Conservation (phyloP, 2,113 vertebrate genomes). For the Oophaga pumilio region DNA sequence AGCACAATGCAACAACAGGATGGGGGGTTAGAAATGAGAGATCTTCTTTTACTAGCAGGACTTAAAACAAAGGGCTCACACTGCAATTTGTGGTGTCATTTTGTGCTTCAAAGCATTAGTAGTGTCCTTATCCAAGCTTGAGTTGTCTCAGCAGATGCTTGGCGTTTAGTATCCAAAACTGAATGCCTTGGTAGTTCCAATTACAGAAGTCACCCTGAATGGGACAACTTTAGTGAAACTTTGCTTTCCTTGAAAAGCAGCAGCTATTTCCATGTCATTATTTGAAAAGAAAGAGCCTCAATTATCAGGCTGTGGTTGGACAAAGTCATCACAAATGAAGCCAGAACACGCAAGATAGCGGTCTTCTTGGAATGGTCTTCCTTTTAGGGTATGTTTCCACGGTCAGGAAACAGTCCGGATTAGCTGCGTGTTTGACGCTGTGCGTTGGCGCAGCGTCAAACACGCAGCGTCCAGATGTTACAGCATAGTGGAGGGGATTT, state of each 20-base stretch:
- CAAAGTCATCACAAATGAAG: neutral
- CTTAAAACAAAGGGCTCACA: constrained; percentile 57
- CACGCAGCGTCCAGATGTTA: too few species aligned
- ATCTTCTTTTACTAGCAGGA: constrained; percentile 14
- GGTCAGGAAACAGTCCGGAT: too few species aligned
- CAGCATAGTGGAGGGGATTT: too few species aligned
- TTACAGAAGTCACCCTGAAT: constrained; percentile 28
- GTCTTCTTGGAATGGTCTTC: neutral
- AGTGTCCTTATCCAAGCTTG: neutral
- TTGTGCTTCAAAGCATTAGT: constrained; percentile 47
- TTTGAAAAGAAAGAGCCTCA: neutral
- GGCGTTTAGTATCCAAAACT: constrained; percentile 37
- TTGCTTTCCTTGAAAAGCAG: neutral
- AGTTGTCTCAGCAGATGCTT: neutral
- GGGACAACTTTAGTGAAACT: neutral
- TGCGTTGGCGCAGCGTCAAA: too few species aligned
- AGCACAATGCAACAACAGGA: constrained; percentile 61
- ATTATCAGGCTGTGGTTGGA: neutral
- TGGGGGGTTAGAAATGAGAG: constrained; percentile 36
- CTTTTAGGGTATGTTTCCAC: too few species aligned
- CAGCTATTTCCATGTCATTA: constrained; percentile 1
- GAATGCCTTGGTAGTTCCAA: constrained; percentile 33
- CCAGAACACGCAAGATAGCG: neutral
- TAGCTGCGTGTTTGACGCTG: too few species aligned
- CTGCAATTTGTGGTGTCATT: constrained; percentile 54